Percentiles rank a stretch among this genome's conserved stretches.
phyloP scores from a whole-genome alignment of 2,113 vertebrate species.

The Ceyx margarethae region DNA sequence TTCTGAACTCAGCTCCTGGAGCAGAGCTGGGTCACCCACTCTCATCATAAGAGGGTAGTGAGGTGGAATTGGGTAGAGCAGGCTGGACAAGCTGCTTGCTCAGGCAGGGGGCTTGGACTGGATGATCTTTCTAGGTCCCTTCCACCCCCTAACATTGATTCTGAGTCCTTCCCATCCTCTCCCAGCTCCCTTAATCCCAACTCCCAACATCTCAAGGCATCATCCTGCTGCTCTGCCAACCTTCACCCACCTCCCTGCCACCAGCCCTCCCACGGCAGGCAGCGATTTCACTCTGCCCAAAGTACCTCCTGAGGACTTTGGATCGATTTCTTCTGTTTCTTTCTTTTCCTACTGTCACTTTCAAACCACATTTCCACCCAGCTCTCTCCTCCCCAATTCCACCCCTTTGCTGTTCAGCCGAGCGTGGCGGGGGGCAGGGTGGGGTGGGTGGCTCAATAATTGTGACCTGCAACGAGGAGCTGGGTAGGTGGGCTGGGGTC shows the following conservation, averaged over 20 bases:
- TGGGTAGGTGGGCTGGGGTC: constrained; percentile 16
- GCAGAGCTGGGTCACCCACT: not conserved
- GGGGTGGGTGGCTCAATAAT: too few relatives aligned
- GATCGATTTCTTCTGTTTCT: not conserved
- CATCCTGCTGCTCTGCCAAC: accelerated
- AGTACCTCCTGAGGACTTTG: not conserved
- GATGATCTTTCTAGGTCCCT: too few relatives aligned
- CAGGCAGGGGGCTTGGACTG: too few relatives aligned
- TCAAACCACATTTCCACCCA: constrained; percentile 15
- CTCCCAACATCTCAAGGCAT: not conserved
- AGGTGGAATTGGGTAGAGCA: accelerated
- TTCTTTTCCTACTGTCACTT: not conserved
- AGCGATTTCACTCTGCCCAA: not conserved
- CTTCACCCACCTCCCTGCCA: not conserved
- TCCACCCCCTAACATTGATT: too few relatives aligned
- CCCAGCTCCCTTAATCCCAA: accelerated
- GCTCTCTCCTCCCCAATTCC: not conserved
- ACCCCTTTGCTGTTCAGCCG: not conserved
- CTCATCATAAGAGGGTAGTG: not conserved
- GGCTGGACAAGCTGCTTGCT: not conserved
- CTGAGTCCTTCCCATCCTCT: not conserved
- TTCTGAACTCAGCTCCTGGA: not conserved
- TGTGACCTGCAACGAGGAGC: not conserved
- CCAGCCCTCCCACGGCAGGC: not conserved
- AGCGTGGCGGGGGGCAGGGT: not conserved